Percentiles rank a stretch among this genome's conserved stretches.
Conservation (phyloP, 2,888 invertebrate species). For the Heteropelma amictum region DNA sequence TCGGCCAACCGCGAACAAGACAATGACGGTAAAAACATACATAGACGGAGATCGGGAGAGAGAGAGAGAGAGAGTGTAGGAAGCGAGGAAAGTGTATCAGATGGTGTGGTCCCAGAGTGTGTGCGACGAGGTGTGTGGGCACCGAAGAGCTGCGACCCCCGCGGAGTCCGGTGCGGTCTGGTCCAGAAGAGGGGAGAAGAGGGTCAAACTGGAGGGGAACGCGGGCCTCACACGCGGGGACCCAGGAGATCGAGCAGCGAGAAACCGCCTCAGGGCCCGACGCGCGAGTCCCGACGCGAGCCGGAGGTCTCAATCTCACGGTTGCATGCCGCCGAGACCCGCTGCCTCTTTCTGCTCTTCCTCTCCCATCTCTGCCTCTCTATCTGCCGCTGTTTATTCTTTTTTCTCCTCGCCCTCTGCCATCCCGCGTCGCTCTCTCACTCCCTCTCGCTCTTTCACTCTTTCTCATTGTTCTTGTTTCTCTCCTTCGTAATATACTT, state of each 20-base stretch:
- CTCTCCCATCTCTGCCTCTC: slow-evolving; percentile 29
- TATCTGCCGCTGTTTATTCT: slow-evolving; percentile 6
- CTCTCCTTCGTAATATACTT: slow-evolving; percentile 52
- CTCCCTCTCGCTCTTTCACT: slow-evolving; percentile 1
- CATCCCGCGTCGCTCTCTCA: slow-evolving; percentile 4
- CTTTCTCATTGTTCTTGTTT: neutral
- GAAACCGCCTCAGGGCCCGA: slow-evolving; percentile 64
- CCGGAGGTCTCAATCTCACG: slow-evolving; percentile 72
- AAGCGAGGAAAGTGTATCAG: slow-evolving; percentile 38
- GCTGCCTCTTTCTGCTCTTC: slow-evolving; percentile 23
- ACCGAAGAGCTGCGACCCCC: slow-evolving; percentile 57
- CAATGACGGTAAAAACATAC: neutral
- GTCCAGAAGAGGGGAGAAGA: slow-evolving; percentile 5
- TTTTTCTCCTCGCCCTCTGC: neutral
- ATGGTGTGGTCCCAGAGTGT: slow-evolving; percentile 53
- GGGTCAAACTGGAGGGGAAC: slow-evolving; percentile 7
- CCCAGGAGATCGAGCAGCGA: slow-evolving; percentile 58
- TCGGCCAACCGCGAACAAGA: neutral
- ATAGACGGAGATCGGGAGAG: slow-evolving; percentile 17
- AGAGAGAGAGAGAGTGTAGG: slow-evolving; percentile 9
- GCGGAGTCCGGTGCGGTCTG: slow-evolving; percentile 45
- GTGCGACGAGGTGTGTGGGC: slow-evolving; percentile 61
- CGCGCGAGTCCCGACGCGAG: slow-evolving; percentile 71
- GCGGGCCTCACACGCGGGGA: slow-evolving; percentile 59
- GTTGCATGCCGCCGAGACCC: slow-evolving; percentile 62